Evolutionary conservation across 1,140 invertebrate genomes (phyloP), one percentile per base, ranked within the genome.

Genomic region (Riptortus pedestris): DNA sequence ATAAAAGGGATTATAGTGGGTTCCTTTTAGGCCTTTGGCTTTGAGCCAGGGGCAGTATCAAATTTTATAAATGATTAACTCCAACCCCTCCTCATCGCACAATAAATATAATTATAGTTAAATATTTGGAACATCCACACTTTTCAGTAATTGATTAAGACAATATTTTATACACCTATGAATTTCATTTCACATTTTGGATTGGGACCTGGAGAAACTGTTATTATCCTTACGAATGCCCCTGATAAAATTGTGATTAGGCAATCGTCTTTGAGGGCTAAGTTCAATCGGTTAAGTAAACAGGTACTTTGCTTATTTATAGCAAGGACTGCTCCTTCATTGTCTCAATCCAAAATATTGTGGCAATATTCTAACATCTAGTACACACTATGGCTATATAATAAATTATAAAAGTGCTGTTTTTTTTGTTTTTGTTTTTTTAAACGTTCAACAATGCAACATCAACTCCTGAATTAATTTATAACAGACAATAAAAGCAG

Each of bases 321-420:
- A 26, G 0, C 26, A 24, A 7, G 22, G 22, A 55, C 51, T 26
- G 2, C 24, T 55, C 14, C 22, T 24, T 55, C 24, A 24, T 24
- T 26, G 51, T 55, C 51, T 55, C 51, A 55, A 55, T 55, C 51
- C 51, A 55, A 55, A 55, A 55, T 55, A 47, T 55, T 55, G 16
- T 22, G 51, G 51, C 26, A 9, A 24, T 55, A 55, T 18, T 22
- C 51, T 55, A 55, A 55, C 4, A 24, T 24, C 51, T 55, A 55
- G 24, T 24, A 26, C 12, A 55, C 24, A 27, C 51, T 55, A 55
- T 55, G 24, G 24, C 18, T 55, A 55, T 18, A 24, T 55, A 55
- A 55, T 38, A 38, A 55, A 55, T 24, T 55, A 55, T 55, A 55
- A 55, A 55, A 55, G 51, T 55, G 51, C 51, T 55, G 14, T 55